phyloP scores from a whole-genome alignment of 2,888 invertebrate species.

The Agonum fuliginosum region DNA sequence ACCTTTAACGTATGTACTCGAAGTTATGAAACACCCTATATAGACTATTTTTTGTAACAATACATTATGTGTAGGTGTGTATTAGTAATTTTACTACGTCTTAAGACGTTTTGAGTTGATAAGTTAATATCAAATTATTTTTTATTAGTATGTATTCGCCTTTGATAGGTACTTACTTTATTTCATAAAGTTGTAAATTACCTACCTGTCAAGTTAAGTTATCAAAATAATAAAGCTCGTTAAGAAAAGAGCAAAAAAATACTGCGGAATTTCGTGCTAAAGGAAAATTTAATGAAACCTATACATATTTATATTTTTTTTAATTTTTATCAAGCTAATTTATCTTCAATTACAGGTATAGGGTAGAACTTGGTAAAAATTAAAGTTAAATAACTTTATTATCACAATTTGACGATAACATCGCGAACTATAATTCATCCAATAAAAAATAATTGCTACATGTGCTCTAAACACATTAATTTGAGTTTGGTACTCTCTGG shows the following conservation, averaged over 20 bases:
- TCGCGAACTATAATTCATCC: slow-evolving; percentile 28
- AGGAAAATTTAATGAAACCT: background rate
- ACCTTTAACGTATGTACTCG: no score
- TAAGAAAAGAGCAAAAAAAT: background rate
- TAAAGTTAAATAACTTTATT: slow-evolving; percentile 26
- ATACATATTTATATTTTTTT: background rate
- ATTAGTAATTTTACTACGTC: no score
- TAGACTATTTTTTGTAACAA: no score
- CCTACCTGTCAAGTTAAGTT: no score
- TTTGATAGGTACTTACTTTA: no score
- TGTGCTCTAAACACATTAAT: slow-evolving; percentile 22
- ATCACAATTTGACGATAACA: slow-evolving; percentile 13
- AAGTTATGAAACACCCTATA: no score
- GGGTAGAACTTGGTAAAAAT: slow-evolving; percentile 2
- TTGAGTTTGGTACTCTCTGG: background rate
- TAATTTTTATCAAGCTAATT: background rate
- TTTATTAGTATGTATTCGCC: no score
- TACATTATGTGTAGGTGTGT: no score
- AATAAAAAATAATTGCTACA: slow-evolving; percentile 25
- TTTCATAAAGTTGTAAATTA: background rate
- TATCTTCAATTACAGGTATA: slow-evolving; percentile 20
- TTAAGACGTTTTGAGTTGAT: no score
- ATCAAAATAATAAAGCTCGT: background rate
- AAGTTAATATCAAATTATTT: no score
- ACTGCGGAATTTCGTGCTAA: background rate